Evolutionary conservation across 2,113 vertebrate species (phyloP).

Genomic region (Tupaia chinensis): DNA sequence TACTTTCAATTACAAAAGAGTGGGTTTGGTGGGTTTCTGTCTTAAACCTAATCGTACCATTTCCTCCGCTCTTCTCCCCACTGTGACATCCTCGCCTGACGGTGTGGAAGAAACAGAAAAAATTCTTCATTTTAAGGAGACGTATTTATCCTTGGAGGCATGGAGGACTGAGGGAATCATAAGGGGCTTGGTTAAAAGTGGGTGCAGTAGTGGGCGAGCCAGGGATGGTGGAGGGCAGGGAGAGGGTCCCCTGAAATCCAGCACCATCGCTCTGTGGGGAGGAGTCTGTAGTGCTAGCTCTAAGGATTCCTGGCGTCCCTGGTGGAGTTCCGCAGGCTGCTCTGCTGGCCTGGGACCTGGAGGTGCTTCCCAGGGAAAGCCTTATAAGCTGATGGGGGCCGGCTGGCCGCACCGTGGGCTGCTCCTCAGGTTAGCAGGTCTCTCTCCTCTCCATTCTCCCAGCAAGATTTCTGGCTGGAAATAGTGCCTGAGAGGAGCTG

Average conservation of each 20-base stretch:
- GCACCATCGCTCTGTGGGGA: not conserved
- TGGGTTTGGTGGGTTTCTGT: not conserved
- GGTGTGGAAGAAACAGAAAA: slow-evolving; percentile 9
- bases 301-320: not conserved
- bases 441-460: not conserved
- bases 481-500: not conserved
- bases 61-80: not conserved
- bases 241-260: not conserved
- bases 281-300: accelerated
- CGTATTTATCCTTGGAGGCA: slow-evolving; percentile 43
- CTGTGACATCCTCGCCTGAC: slow-evolving; percentile 42
- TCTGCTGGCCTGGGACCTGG: not conserved
- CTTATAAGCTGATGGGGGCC: not conserved
- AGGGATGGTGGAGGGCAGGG: not conserved
- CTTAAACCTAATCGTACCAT: slow-evolving; percentile 53
- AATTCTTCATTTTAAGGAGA: slow-evolving; percentile 71
- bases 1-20: slow-evolving; percentile 75
- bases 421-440: not conserved
- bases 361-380: not conserved
- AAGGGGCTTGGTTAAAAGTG: not conserved
- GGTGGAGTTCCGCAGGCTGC: not conserved
- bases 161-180: slow-evolving; percentile 40
- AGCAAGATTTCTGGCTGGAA: not conserved
- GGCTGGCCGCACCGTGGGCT: not conserved
- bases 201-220: too few relatives aligned